phyloP scores from a whole-genome alignment of 1,140 invertebrate species.

The Drosophila kepulauana region DNA sequence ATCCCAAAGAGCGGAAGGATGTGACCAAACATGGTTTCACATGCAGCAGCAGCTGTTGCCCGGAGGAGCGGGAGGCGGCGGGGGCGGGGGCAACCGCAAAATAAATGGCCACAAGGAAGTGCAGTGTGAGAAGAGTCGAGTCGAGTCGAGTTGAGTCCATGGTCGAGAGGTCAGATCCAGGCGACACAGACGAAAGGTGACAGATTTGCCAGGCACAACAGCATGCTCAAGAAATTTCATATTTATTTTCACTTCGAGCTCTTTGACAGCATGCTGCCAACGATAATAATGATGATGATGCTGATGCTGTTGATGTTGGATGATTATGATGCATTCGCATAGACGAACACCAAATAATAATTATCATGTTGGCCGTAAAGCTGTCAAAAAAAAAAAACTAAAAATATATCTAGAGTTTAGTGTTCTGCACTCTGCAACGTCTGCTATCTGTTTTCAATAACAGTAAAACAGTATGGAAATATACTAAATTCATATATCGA shows the following conservation, averaged over 20 bases:
- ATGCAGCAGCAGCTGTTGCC: conserved; percentile 39
- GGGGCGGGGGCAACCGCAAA: conserved; percentile 47
- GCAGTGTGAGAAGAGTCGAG: conserved; percentile 8
- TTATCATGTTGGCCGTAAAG: conserved; percentile 42
- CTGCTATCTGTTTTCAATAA: too few relatives aligned
- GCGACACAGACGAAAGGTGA: background rate
- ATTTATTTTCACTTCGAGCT: conserved; percentile 16
- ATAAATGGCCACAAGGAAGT: conserved; percentile 66
- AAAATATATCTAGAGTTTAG: too few relatives aligned
- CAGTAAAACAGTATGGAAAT: too few relatives aligned
- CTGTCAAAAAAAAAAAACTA: background rate
- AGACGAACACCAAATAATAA: conserved; percentile 22
- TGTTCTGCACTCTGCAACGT: too few relatives aligned
- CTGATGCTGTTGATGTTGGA: conserved; percentile 1
- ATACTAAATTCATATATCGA: too few relatives aligned
- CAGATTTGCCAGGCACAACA: background rate
- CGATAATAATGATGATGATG: background rate
- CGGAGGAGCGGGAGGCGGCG: background rate
- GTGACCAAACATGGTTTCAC: conserved; percentile 38
- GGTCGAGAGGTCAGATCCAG: background rate
- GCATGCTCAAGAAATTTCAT: conserved; percentile 30
- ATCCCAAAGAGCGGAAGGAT: conserved; percentile 34
- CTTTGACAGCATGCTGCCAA: conserved; percentile 1
- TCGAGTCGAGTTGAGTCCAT: conserved; percentile 4
- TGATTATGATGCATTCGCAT: conserved; percentile 19